Percentiles rank a stretch among this genome's conserved stretches.
phyloP scores from a whole-genome alignment of 2,888 invertebrate genomes.

The Pollenia griseotomentosa region DNA sequence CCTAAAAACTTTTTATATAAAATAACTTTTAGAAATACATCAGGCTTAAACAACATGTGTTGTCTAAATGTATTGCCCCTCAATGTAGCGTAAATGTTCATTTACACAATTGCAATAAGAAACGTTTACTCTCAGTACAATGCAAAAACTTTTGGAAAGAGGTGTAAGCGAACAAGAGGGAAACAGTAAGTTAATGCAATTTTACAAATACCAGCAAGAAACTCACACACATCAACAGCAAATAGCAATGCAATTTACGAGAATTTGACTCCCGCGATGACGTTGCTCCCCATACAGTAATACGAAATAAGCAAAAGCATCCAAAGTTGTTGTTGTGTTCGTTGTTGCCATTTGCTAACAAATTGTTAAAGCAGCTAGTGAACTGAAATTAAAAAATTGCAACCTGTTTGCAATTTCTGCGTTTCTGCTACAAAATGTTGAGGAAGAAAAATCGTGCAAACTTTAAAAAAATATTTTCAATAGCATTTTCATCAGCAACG shows the following conservation, averaged over 20 bases:
- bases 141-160: conserved; percentile 34
- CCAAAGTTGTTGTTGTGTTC: conserved; percentile 32
- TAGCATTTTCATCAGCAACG: conserved; percentile 80
- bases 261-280: conserved; percentile 51
- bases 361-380: conserved; percentile 49
- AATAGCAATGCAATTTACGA: conserved; percentile 62
- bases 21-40: too few species aligned
- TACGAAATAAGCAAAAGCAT: conserved; percentile 49
- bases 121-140: conserved; percentile 9
- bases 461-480: conserved; percentile 82
- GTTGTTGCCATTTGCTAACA: conserved; percentile 41
- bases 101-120: conserved; percentile 30
- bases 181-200: conserved; percentile 43
- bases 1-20: too few species aligned
- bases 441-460: conserved; percentile 84
- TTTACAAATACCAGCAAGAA: conserved; percentile 33
- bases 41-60: not conserved
- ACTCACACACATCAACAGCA: conserved; percentile 29
- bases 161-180: not conserved
- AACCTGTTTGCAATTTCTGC: conserved; percentile 79
- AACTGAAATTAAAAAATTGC: conserved; percentile 59
- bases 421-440: conserved; percentile 84
- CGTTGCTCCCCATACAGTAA: conserved; percentile 37
- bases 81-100: conserved; percentile 73
- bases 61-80: conserved; percentile 72